Base-by-base conservation (phyloP, 2,113 vertebrate genomes). In the Scartelaos histophorus region DNA sequence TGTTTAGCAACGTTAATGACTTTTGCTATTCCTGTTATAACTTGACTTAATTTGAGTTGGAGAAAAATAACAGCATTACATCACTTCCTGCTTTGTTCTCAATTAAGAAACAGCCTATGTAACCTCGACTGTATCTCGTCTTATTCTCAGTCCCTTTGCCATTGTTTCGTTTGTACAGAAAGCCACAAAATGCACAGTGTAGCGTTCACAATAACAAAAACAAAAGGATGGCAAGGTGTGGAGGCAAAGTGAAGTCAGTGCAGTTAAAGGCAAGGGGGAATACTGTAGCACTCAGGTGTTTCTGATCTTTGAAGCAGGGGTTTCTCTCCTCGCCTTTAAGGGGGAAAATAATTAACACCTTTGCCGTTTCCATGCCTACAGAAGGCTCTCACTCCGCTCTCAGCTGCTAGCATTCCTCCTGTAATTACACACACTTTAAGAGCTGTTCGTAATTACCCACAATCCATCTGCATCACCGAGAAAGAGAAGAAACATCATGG, bases 341-440 rank as follows among this genome's bases (percentile, higher is more conserved):
- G 79, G 79, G 79, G 80, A 87, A 90, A 89, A 87, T 87, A 87
- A 91, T 90, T 82, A 89, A 87, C 85, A 87, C 85, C 81, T 89
- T 77, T n/a, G 15, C 0, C 0, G 89, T 93, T 91, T 82, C 89
- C 87, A 89, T 93, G 91, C 82, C 92, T 82, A 91, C 85, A 4
- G 5, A 21, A 2, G 25, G 72, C 71, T 78, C 80, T 85, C 82
- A 49, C 60, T 78, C 75, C 15, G 43, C 80, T 71, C 85, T 88
- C 81, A 75, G 82, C 86, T 87, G 82, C 67, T 69, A 88, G 80
- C 83, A 78, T 92, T 91, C 81, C 84, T 79, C 64, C 71, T 51
- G 54, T 88, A 92, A 91, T 90, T 90, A 91, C 84, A 72, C 75
- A 67, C 76, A 74, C 82, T 87, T 91, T 80, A 87, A 87, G 84